Evolutionary conservation across 2,888 invertebrate genomes (phyloP).

Genomic region (Bellardia pandia): DNA sequence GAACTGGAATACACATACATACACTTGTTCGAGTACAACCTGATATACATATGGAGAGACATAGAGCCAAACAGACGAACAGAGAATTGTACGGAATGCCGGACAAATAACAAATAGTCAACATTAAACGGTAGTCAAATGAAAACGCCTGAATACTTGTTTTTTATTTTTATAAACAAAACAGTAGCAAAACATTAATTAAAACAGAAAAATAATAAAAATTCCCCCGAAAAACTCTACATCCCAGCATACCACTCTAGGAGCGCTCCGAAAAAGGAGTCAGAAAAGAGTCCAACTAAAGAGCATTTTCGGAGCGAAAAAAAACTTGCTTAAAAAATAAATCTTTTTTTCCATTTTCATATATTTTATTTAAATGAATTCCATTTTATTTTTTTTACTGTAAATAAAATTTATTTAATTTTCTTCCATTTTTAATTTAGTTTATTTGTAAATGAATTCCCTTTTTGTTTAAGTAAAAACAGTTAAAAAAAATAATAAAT

Average conservation of each 20-base stretch:
- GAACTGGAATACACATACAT: neutral
- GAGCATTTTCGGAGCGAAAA: too few species aligned
- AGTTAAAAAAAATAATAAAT: too few species aligned
- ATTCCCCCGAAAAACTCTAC: neutral
- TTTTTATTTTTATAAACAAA: slow-evolving; percentile 13
- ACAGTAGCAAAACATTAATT: slow-evolving; percentile 49
- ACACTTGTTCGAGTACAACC: slow-evolving; percentile 1
- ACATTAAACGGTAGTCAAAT: slow-evolving; percentile 40
- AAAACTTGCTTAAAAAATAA: too few species aligned
- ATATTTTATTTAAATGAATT: too few species aligned
- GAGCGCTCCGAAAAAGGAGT: too few species aligned
- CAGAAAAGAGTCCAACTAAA: too few species aligned
- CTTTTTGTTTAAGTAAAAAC: too few species aligned
- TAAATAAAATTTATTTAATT: too few species aligned
- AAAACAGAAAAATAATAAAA: slow-evolving; percentile 12
- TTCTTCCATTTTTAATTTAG: too few species aligned
- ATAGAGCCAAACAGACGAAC: neutral
- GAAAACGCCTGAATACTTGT: neutral
- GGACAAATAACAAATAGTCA: neutral
- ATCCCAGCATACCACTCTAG: neutral
- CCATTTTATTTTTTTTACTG: too few species aligned
- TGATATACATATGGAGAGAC: neutral
- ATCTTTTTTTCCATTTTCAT: too few species aligned
- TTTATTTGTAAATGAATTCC: too few species aligned
- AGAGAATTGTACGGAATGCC: neutral